A percentile compares a stretch with the other conserved stretches of the same genome.
phyloP scores from a whole-genome alignment of 2,888 invertebrate genomes.

The Campaea margaritaria region DNA sequence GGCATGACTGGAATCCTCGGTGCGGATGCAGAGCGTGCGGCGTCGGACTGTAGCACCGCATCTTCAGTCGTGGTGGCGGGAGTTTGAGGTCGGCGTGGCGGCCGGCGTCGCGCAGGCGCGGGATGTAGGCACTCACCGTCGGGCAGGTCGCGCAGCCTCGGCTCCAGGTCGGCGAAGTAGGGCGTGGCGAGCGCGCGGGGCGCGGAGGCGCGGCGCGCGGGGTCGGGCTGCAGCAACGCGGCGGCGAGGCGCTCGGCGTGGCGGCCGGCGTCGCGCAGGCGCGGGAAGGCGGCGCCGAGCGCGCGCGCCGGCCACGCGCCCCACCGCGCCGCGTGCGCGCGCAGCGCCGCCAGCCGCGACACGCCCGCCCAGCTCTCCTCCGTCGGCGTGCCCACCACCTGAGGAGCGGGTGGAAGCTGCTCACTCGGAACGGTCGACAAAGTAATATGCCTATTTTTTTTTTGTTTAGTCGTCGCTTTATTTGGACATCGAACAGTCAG shows the following conservation, averaged over 20 bases:
- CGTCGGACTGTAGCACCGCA: no score
- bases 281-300: constrained; percentile 94
- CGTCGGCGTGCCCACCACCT: constrained; percentile 97
- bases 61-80: no score
- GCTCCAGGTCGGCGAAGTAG: constrained; percentile 96
- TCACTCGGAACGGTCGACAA: no score
- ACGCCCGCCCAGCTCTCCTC: constrained; percentile 98
- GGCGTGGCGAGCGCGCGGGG: constrained; percentile 93
- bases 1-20: no score
- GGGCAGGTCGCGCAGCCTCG: constrained; percentile 95
- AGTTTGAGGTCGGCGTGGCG: no score
- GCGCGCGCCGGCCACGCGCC: constrained; percentile 90
- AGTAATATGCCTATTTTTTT: no score
- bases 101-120: no score
- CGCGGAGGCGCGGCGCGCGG: constrained; percentile 94
- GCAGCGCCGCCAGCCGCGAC: constrained; percentile 93
- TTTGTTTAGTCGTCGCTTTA: no score
- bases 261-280: constrained; percentile 93
- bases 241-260: constrained; percentile 96
- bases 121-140: constrained; percentile 88
- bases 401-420: no score
- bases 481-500: no score
- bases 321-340: constrained; percentile 86
- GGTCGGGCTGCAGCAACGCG: constrained; percentile 94
- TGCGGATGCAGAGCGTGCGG: no score